These are phyloP conservation scores for Sinopyrophorus schimmeli DNA, from an alignment of 2,888 invertebrate genomes.

Conservation along the genomic window DNA sequence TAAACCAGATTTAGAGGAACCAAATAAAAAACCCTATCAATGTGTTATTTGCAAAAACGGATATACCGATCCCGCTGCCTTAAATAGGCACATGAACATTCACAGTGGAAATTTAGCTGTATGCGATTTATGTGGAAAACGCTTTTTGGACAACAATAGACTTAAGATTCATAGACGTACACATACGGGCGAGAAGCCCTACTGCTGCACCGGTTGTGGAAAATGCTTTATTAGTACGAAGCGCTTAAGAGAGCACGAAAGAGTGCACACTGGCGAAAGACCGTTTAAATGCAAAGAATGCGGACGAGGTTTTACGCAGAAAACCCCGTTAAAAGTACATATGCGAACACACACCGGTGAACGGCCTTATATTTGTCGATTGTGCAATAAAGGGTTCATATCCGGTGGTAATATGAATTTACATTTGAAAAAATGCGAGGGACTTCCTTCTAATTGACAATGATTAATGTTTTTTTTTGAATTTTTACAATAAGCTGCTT, in stretches of 20 bases:
- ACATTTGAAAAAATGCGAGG: slow-evolving; percentile 60
- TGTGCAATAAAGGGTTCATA: slow-evolving; percentile 65
- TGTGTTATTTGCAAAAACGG: slow-evolving; percentile 54
- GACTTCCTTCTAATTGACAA: slow-evolving; percentile 30
- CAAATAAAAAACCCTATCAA: slow-evolving; percentile 49
- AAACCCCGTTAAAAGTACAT: slow-evolving; percentile 67
- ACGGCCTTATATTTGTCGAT: slow-evolving; percentile 62
- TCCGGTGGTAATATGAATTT: slow-evolving; percentile 66
- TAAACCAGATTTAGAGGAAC: slow-evolving; percentile 43
- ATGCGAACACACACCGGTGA: slow-evolving; percentile 67
- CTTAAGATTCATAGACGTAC: slow-evolving; percentile 55
- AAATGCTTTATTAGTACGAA: slow-evolving; percentile 54
- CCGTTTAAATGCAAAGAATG: slow-evolving; percentile 62
- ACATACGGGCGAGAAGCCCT: slow-evolving; percentile 52
- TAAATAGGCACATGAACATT: slow-evolving; percentile 54
- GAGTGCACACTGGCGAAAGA: slow-evolving; percentile 52
- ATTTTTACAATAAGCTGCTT: neutral
- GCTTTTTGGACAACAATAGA: slow-evolving; percentile 58
- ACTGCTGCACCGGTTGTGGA: slow-evolving; percentile 50
- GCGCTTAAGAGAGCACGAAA: slow-evolving; percentile 50
- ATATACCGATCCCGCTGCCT: slow-evolving; percentile 53
- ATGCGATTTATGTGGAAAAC: slow-evolving; percentile 65
- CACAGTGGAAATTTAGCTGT: slow-evolving; percentile 60
- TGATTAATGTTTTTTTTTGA: neutral
- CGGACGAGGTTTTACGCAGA: slow-evolving; percentile 65